phyloP scores from a whole-genome alignment of 2,888 invertebrate species.

The Autographa gamma region DNA sequence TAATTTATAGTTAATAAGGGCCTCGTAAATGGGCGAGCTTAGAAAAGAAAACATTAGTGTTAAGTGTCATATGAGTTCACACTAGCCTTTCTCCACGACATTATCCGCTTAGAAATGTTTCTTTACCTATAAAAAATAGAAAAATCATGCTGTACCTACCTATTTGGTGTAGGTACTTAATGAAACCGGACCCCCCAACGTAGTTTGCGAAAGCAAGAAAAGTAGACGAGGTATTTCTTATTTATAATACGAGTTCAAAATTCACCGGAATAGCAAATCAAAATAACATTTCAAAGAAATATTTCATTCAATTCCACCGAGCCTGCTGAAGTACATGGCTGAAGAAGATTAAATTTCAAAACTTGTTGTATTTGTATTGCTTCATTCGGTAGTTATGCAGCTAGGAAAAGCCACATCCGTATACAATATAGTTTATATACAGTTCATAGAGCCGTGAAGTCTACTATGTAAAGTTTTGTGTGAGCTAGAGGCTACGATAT shows the following conservation, averaged over 20 bases:
- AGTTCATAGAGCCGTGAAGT: background rate
- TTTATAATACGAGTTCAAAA: background rate
- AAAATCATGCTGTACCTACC: too few relatives aligned
- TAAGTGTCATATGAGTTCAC: conserved; percentile 3
- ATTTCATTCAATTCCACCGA: conserved; percentile 1
- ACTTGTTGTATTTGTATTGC: conserved; percentile 29
- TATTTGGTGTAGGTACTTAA: too few relatives aligned
- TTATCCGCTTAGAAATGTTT: background rate
- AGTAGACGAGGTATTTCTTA: too few relatives aligned
- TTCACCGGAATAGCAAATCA: background rate
- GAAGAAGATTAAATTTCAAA: conserved; percentile 27
- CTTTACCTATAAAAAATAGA: background rate
- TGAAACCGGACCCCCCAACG: too few relatives aligned
- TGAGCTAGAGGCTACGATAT: background rate
- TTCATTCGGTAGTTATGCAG: conserved; percentile 15
- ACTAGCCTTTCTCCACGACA: background rate
- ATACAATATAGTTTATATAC: background rate
- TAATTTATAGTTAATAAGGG: conserved; percentile 1
- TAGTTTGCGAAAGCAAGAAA: too few relatives aligned
- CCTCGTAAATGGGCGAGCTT: conserved; percentile 4
- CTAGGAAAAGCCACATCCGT: background rate
- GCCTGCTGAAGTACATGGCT: background rate
- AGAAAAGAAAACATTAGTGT: background rate
- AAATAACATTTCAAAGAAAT: conserved; percentile 19
- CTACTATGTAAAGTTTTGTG: background rate